phyloP scores from a whole-genome alignment of 1,140 invertebrate genomes.

The Cephus cinctus region DNA sequence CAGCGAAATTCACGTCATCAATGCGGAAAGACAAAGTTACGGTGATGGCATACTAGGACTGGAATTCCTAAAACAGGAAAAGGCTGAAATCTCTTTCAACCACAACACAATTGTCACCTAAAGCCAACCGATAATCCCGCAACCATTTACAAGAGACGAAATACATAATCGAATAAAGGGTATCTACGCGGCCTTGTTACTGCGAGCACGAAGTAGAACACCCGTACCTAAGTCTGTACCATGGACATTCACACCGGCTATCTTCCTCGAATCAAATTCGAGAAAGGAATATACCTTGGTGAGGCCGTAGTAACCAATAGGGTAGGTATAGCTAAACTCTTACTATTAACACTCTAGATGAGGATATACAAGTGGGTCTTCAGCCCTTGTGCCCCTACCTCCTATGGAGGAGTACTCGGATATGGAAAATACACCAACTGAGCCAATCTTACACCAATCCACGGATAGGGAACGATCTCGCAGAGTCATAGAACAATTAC shows the following conservation, averaged over 20 bases:
- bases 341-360: neutral
- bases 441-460: too few relatives aligned
- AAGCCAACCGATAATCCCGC: slow-evolving; percentile 1
- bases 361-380: neutral
- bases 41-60: slow-evolving; percentile 9
- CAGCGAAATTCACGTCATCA: slow-evolving; percentile 2
- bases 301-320: neutral
- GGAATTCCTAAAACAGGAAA: slow-evolving; percentile 11
- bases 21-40: neutral
- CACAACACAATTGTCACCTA: slow-evolving; percentile 8
- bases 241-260: too few relatives aligned
- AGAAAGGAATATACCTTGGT: neutral
- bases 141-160: neutral
- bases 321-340: neutral
- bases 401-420: neutral
- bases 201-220: neutral
- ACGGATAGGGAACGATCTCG: neutral
- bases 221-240: too few relatives aligned
- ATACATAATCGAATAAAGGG: neutral
- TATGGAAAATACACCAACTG: neutral
- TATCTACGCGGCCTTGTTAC: neutral
- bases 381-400: neutral
- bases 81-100: slow-evolving; percentile 14
- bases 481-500: neutral
- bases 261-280: neutral